Percentiles rank a stretch among this genome's conserved stretches.
These are phyloP conservation scores for Spicauda simplicius DNA, from an alignment of 2,888 invertebrate species.

Conservation along the genomic window DNA sequence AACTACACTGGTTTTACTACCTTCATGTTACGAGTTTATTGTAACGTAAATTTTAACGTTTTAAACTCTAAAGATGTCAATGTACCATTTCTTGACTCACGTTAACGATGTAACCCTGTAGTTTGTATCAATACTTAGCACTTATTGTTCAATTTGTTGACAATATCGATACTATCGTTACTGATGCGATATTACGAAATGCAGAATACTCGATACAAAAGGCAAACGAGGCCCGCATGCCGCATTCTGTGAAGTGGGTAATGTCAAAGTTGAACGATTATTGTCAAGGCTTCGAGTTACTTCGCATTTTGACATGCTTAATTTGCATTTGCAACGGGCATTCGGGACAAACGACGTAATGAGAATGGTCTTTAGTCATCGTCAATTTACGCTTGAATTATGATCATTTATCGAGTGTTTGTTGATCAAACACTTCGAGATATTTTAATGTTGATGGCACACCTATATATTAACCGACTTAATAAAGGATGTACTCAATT, in stretches of 20 bases:
- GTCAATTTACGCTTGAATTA: conserved; percentile 5
- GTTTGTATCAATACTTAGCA: too few relatives aligned
- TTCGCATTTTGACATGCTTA: conserved; percentile 27
- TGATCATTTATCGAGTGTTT: conserved; percentile 1
- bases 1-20: too few relatives aligned
- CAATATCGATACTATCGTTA: not conserved
- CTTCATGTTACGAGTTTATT: too few relatives aligned
- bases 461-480: too few relatives aligned
- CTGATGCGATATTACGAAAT: not conserved
- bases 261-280: conserved; percentile 34
- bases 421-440: not conserved
- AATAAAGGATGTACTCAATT: too few relatives aligned
- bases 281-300: conserved; percentile 26
- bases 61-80: too few relatives aligned
- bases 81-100: too few relatives aligned
- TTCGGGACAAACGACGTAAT: conserved; percentile 28
- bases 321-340: conserved; percentile 31
- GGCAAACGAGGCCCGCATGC: not conserved
- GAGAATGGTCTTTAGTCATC: conserved; percentile 23
- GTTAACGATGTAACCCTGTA: too few relatives aligned
- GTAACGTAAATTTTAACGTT: too few relatives aligned
- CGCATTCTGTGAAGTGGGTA: conserved; percentile 21
- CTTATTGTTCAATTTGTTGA: not conserved
- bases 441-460: not conserved
- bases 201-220: not conserved